These are phyloP conservation scores for Trichoplax adhaerens DNA, from an alignment of 37 sponge, comb jelly and placozoan species.

Conservation along the genomic window DNA sequence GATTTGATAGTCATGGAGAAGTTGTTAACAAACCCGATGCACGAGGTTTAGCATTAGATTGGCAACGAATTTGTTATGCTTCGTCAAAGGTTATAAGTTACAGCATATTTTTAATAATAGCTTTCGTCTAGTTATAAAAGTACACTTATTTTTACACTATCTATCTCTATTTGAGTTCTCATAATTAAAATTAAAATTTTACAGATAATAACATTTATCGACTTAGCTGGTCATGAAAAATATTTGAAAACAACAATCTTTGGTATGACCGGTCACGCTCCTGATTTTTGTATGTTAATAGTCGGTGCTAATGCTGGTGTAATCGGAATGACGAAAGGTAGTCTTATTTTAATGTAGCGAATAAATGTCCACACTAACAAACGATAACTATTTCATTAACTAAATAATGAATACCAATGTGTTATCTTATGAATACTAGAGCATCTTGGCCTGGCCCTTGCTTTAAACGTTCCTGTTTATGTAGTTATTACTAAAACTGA, in stretches of 20 bases:
- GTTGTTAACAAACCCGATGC: slow-evolving; percentile 77
- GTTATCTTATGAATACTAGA: slow-evolving; percentile 16
- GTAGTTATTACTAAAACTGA: slow-evolving; percentile 98
- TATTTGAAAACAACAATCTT: slow-evolving; percentile 96
- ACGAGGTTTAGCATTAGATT: slow-evolving; percentile 66
- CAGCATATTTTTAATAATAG: not conserved
- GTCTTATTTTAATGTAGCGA: not conserved
- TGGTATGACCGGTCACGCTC: slow-evolving; percentile 98
- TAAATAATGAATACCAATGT: not conserved
- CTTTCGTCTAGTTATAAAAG: not conserved
- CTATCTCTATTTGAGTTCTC: not conserved
- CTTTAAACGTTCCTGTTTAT: slow-evolving; percentile 95
- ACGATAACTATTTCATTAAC: not conserved
- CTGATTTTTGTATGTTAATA: slow-evolving; percentile 99
- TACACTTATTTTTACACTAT: not conserved
- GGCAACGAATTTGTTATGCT: slow-evolving; percentile 70
- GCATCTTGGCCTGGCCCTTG: slow-evolving; percentile 90
- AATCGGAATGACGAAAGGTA: slow-evolving; percentile 84
- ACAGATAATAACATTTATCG: slow-evolving; percentile 84
- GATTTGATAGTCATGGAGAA: slow-evolving; percentile 70
- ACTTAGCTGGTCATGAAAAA: slow-evolving; percentile 90
- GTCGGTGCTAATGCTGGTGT: slow-evolving; percentile 79
- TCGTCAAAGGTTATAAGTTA: slow-evolving; percentile 55
- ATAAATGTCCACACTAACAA: not conserved
- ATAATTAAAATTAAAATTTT: not conserved